Base-by-base conservation (phyloP, 1,140 invertebrate genomes). In the Euschistus heros region DNA sequence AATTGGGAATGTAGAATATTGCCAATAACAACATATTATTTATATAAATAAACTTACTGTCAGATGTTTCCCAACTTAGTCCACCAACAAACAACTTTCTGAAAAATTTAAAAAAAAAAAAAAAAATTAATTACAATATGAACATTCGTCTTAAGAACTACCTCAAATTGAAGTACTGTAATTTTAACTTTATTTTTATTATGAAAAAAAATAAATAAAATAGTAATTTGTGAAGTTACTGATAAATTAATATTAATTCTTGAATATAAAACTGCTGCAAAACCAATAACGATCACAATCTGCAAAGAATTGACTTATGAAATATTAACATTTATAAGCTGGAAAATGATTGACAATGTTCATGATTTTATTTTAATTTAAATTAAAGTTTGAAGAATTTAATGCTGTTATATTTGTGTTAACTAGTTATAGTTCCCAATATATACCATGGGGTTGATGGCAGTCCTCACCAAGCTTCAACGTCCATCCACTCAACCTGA, bases 81-180 rank as follows among this genome's bases (percentile, higher is more conserved):
- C 92, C 94, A 74, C 94, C 94, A 79, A 97, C 92, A 86, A 97
- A 97, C 70, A 97, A 84, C 86, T 97, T 97, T 82, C 94, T 97
- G 86, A 72, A 86, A 90, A 79, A 73, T 78, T 76, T 76, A 77
- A 78, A 75, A 75, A 70, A 72, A 55, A 75, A 70, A 72, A 55
- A 26, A 5, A 22, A 26, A 57, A 26, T 57, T 57, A 57, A 5
- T 24, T 24, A 3, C 10, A 24, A 24, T 26, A 24, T 24, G 15
- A 57, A 57, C 24, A 24, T 14, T 10, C 4, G 33, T 13, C 33
- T 37, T 10, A 13, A 37, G 33, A 37, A 37, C 33, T 37, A 37
- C 33, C 33, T 37, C 33, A 37, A 37, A 37, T n/a, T 37, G 33
- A 37, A 37, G 33, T 37, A 37, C 33, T 37, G 13, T 10, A 37